Base-by-base conservation (phyloP, 2,888 invertebrate genomes). In the Strigamia crassipes region DNA sequence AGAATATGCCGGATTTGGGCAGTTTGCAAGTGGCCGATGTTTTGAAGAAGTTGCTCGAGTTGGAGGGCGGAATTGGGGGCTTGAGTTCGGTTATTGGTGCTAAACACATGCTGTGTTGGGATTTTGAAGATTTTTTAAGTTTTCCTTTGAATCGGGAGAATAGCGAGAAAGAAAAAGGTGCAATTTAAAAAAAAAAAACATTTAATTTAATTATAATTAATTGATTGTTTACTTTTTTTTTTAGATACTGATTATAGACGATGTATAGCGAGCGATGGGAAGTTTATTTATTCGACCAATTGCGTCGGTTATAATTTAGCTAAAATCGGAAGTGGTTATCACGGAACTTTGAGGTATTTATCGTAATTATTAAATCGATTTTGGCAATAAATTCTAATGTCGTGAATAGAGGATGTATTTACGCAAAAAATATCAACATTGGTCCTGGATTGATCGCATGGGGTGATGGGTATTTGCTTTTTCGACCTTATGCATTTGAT, bases 251-350 rank as follows among this genome's bases (percentile, higher is more conserved):
- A 87, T 46, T 84, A 85, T 46, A 86, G 86, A 6, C 84, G 87
- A 81, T 86, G 86, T 82, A 84, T 87, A 2, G 85, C 87, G 0
- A 86, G 86, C 82, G 87, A 88, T 85, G 88, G 88, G 1, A 84
- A 85, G 8, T 88, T 86, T 83, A 84, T 88, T 6, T 88, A 86
- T 83, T 87, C 86, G 18, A 88, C 87, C 4, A 87, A 86, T 83
- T 84, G 85, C 13, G 84, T 84, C 83, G 88, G 88, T 0, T 85
- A 85, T 83, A 88, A 88, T 6, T 81, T 88, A 6, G 86, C 87
- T 23, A 88, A 88, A 83, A 84, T 88, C 73, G 88, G 88, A 15
- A 85, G 87, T 21, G 88, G 88, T 8, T 84, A 87, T 1, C 86
- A 86, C 84, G 88, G 88, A 5, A 86, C 87, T 9, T 84, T 88